A percentile compares a stretch with the other conserved stretches of the same genome.
Conservation (phyloP, 2,888 invertebrate species). For the Phorcus lineatus region DNA sequence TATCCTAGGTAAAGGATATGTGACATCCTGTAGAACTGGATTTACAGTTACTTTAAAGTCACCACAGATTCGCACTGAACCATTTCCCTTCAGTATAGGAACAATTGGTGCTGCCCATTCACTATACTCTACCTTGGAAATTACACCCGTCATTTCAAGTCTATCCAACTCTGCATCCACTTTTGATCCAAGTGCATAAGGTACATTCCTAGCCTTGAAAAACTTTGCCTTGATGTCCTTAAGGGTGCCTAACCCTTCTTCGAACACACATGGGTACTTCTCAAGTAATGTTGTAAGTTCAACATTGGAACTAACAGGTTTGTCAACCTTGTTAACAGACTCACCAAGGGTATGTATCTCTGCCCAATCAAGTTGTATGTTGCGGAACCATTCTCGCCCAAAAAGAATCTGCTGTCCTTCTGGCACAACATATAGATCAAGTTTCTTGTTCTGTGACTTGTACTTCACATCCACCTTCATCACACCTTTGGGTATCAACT, state of each 20-base stretch:
- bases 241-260: not conserved
- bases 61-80: slow-evolving; percentile 43
- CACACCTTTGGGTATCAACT: too few species aligned
- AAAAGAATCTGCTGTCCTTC: too few species aligned
- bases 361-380: too few species aligned
- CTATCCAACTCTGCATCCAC: not conserved
- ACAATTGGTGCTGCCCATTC: slow-evolving; percentile 25
- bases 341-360: too few species aligned
- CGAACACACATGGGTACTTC: not conserved
- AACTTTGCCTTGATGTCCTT: slow-evolving; percentile 31
- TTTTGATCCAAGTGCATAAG: not conserved
- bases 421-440: too few species aligned
- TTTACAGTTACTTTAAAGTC: slow-evolving; percentile 48
- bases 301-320: too few species aligned
- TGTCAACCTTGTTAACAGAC: too few species aligned
- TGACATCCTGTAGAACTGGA: slow-evolving; percentile 48
- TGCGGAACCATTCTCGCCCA: too few species aligned
- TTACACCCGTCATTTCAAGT: not conserved
- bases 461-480: too few species aligned
- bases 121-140: not conserved
- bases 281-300: too few species aligned
- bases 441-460: too few species aligned
- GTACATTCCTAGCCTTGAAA: slow-evolving; percentile 31
- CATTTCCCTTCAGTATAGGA: not conserved
- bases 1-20: slow-evolving; percentile 44